phyloP scores from a whole-genome alignment of 30 jellyfish, hydroid and myxozoan species.

The Nemopilema nomurai region DNA sequence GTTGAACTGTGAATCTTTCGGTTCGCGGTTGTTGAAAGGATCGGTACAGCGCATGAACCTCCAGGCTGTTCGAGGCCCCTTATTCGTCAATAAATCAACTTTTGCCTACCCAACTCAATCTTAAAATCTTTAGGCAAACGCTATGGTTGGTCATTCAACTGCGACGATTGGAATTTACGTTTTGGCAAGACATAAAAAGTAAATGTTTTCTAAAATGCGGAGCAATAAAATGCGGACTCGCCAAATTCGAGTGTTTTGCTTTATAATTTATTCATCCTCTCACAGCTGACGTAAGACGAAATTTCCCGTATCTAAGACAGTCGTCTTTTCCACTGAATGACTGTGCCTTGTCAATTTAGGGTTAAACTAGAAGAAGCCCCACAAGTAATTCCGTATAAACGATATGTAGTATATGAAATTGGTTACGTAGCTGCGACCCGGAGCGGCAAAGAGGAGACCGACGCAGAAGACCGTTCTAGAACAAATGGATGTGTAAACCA shows the following conservation, averaged over 20 bases:
- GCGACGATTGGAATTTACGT: background rate
- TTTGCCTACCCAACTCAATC: background rate
- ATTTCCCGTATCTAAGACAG: background rate
- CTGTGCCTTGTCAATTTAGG: no score
- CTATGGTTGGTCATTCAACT: background rate
- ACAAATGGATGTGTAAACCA: no score
- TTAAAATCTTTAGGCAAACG: background rate
- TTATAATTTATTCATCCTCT: background rate
- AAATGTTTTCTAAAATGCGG: background rate
- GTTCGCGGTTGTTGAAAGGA: conserved; percentile 43
- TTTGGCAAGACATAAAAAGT: background rate
- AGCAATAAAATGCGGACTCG: background rate
- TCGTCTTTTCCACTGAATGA: background rate
- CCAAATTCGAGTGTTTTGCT: background rate
- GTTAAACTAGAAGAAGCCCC: no score
- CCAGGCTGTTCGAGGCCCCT: background rate
- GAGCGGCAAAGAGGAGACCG: no score
- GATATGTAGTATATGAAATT: no score
- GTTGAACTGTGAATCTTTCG: conserved; percentile 55
- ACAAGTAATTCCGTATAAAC: no score
- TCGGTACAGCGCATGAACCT: background rate
- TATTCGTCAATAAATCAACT: background rate
- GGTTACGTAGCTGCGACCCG: no score
- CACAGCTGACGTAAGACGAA: background rate
- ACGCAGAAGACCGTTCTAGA: no score